Evolutionary conservation across 2,797 vertebrate genomes (phyloP), one percentile per base, ranked within the genome.

Genomic region (Adelosebastes latens): DNA sequence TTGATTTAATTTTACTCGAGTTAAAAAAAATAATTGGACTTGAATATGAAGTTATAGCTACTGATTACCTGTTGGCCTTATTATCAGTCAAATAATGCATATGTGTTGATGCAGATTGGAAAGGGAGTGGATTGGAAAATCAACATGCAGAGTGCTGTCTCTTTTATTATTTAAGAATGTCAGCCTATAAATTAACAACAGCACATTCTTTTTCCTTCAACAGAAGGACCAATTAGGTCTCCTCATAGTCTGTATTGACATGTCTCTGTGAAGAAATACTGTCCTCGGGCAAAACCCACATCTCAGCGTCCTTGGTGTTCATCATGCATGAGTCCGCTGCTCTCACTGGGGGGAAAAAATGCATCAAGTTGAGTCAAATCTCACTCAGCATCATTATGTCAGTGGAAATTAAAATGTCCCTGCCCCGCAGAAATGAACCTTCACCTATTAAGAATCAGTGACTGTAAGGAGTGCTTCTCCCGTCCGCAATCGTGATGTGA

Each of bases 341-440:
- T 83, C 76, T 73, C 31, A 55, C 59, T 63, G 65, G 60, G 63
- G 85, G 62, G 79, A 36, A 53, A 81, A 71, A 80, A 79, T 39
- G 62, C 72, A 85, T 64, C 63, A 9, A 63, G 70, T 49, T 80
- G 63, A 83, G 59, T 74, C 71, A 62, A 67, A 77, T 75, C 77
- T 86, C 83, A 36, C 46, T 69, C 85, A 71, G 69, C 72, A 81
- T 80, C 65, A 67, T 79, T 75, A 77, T 77, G 80, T 79, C 81
- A 36, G 72, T 7, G 66, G 39, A 77, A 84, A 91, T 89, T 20
- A 65, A 85, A 87, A 85, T 52, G 5, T 20, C 20, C 29, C 20
- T 12, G 25, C 4, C 59, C 63, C 22, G 4, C 16, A 52, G 77
- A 70, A 83, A 65, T 62, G 39, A 82, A 85, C 79, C 74, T 75